Base-by-base conservation (phyloP, 2,113 vertebrate genomes). In the Amphilophus citrinellus region DNA sequence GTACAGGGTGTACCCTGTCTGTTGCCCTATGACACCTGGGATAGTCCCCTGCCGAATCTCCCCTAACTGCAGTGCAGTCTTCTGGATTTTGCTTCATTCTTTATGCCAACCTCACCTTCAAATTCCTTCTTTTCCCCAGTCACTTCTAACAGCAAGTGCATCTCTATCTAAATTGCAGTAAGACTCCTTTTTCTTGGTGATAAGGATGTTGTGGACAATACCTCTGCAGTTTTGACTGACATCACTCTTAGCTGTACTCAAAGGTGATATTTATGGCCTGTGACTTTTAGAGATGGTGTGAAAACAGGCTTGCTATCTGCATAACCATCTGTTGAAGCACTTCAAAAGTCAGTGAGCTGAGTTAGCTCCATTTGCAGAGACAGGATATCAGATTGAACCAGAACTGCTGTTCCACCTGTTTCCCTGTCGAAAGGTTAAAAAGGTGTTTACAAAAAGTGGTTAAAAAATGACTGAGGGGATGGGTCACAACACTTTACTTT, bases 271-370 rank as follows among this genome's bases (percentile, higher is more conserved):
- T 73, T 68, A 53, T 53, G 17, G 1, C 20, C 66, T 58, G 37
- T 61, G 76, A 60, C 22, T 15, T 68, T 17, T 39, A 14, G 57
- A 59, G 47, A 71, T 62, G 57, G 35, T 57, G 56, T 63, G 47
- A 76, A 83, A 83, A 63, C 17, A 42, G 58, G 9, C 11, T 84
- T 13, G 0, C 15, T 73, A 57, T 75, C 58, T 82, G 27, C 14
- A 56, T 20, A 63, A 78, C n/a, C 17, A 44, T 20, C 15, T 50
- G 9, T 20, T 37, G 62, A 86, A 88, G 63, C n/a, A 57, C 17
- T 50, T 66, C 22, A 60, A 77, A 14, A 82, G 18, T 80, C 71
- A 65, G 53, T 77, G n/a, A 53, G 9, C 10, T 35, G 27, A 84
- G n/a, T 76, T 42, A 3, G 11, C 71, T 77, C 8, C 32, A 80